Evolutionary conservation across 2,888 invertebrate species (phyloP), one percentile per base, ranked within the genome.

Genomic region (Leucoma salicis): DNA sequence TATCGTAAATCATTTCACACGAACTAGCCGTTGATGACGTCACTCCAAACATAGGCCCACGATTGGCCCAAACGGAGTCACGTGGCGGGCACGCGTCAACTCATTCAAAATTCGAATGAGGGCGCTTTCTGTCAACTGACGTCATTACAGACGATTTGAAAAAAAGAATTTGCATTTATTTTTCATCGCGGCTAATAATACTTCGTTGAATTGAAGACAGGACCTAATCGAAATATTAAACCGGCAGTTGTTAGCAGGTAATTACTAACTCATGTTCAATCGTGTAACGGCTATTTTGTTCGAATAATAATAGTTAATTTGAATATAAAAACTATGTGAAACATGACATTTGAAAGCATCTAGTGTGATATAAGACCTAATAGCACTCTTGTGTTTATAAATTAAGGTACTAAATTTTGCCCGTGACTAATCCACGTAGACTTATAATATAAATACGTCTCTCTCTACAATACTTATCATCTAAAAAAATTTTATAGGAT

Each of bases 1-100:
- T 45, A 53, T 58, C 53, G 53, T 58, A 57, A 58, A 58, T 59
- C 57, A 54, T 59, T 46, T 58, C 59, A 54, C 59, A 57, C 59
- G 54, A 42, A 54, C 53, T 53, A 51, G 49, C 49, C 51, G 34
- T 14, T 39, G 53, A 43, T 59, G 59, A 59, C 59, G 59, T 59
- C 59, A 59, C 29, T n/a, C 11, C 48, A 39, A 56, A 57, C 49
- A 59, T 52, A 41, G 42, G 16, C 24, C 49, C 35, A 38, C 46
- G 35, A 59, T 52, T 57, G 59, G 59, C 49, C 49, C 46, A 59
- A 59, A 49, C 54, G 54, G 40, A 34, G 57, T 49, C 59, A 59
- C 59, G 59, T 59, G 59, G 32, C 52, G 40, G 49, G 44, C 57
- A 37, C 59, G 57, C 57, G 59, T 16, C 59, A 49, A 59, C 58